Percentiles rank a stretch among this genome's conserved stretches.
phyloP scores from a whole-genome alignment of 2,113 vertebrate genomes.

The Rhineura floridana region DNA sequence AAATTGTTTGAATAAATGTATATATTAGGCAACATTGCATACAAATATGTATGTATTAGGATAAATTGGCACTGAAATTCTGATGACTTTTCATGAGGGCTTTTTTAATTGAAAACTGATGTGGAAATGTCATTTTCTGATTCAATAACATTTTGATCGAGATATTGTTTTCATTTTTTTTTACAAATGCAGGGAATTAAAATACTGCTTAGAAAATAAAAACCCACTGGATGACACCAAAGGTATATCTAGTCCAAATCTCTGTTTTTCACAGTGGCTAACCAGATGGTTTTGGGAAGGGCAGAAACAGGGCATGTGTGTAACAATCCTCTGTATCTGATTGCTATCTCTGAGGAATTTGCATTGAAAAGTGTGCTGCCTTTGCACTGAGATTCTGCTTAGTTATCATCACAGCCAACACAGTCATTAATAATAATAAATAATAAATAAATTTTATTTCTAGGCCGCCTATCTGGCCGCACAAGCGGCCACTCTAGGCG shows the following conservation, averaged over 20 bases:
- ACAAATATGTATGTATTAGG: no score
- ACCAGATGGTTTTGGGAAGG: neutral
- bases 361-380: no score
- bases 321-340: neutral
- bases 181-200: neutral
- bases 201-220: neutral
- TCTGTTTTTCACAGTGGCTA: neutral
- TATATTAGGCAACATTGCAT: no score
- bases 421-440: no score
- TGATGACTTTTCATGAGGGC: no score
- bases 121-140: neutral
- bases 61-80: no score
- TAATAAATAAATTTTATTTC: no score
- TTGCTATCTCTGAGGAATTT: neutral
- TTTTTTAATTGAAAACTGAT: no score
- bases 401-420: neutral
- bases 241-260: neutral
- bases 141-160: neutral
- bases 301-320: neutral
- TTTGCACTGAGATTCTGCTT: neutral
- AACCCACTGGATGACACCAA: neutral
- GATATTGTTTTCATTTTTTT: neutral
- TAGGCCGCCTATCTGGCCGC: no score
- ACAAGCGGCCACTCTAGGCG: no score
- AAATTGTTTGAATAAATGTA: no score